Evolutionary conservation across 2,113 vertebrate species (phyloP).

Genomic region (Ginglymostoma cirratum): DNA sequence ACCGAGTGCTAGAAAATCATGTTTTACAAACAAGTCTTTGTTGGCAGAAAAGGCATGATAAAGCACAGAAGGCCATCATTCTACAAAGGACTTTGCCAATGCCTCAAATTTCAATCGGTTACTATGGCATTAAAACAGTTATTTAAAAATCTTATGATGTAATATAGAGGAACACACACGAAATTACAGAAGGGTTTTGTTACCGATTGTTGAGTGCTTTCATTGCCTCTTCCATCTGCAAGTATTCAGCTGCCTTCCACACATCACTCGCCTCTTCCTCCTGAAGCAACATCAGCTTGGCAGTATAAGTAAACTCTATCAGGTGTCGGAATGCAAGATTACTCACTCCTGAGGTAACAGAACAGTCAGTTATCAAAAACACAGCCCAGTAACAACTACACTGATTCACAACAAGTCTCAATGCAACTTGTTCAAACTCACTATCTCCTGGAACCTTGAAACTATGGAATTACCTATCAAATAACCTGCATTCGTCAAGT

Average conservation of each 20-base stretch:
- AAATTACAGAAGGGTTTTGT: not conserved
- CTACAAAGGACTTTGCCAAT: not conserved
- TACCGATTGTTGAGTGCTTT: slow-evolving; percentile 85
- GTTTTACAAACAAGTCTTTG: not conserved
- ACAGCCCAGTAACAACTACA: no score
- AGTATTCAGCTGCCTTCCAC: slow-evolving; percentile 95
- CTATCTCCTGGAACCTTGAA: not conserved
- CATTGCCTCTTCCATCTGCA: slow-evolving; percentile 96
- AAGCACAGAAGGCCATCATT: not conserved
- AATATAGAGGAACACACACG: not conserved
- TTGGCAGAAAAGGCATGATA: not conserved
- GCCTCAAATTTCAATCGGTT: no score
- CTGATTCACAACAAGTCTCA: not conserved
- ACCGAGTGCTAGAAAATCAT: not conserved
- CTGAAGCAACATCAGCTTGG: slow-evolving; percentile 77
- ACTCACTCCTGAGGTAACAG: slow-evolving; percentile 73
- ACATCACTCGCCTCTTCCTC: slow-evolving; percentile 87
- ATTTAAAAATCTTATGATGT: not conserved
- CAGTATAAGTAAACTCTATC: slow-evolving; percentile 97
- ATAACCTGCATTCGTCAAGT: not conserved
- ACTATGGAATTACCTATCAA: not conserved
- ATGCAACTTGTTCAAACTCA: not conserved
- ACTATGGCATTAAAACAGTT: not conserved
- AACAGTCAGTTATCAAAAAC: not conserved
- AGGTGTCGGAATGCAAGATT: slow-evolving; percentile 89